Conservation (phyloP, 2,113 vertebrate genomes). For the Bufo gargarizans region DNA sequence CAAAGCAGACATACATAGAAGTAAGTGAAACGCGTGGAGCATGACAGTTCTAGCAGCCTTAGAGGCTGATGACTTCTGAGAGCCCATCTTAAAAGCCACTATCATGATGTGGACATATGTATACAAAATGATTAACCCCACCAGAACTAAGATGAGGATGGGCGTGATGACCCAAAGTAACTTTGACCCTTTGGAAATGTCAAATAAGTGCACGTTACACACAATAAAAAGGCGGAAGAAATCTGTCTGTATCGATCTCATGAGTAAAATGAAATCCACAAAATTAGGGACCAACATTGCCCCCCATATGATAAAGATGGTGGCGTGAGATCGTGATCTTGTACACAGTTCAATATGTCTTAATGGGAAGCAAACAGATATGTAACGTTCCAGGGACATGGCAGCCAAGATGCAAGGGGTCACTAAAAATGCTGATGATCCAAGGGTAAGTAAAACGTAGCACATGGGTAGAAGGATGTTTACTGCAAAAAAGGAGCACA, state of each 20-base stretch:
- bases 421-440: not conserved
- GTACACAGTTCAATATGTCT: not conserved
- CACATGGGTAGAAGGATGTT: not conserved
- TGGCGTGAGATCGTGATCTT: not conserved
- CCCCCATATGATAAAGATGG: not conserved
- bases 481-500: not conserved
- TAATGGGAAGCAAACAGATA: constrained; percentile 27
- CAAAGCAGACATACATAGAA: not conserved
- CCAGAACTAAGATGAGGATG: not conserved
- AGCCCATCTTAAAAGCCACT: not conserved
- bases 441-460: not conserved
- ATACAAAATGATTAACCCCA: not conserved
- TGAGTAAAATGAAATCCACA: not conserved
- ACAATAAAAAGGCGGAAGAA: not conserved
- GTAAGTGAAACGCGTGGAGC: constrained; percentile 21
- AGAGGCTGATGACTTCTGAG: not conserved
- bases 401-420: constrained; percentile 5
- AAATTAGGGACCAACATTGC: not conserved
- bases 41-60: constrained; percentile 31
- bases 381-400: constrained; percentile 34
- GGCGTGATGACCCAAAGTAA: not conserved
- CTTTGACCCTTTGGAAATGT: not conserved
- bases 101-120: constrained; percentile 7
- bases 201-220: not conserved
- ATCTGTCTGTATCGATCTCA: not conserved